Base-by-base conservation (phyloP, 2,113 vertebrate genomes). In the Odocoileus hemionus region DNA sequence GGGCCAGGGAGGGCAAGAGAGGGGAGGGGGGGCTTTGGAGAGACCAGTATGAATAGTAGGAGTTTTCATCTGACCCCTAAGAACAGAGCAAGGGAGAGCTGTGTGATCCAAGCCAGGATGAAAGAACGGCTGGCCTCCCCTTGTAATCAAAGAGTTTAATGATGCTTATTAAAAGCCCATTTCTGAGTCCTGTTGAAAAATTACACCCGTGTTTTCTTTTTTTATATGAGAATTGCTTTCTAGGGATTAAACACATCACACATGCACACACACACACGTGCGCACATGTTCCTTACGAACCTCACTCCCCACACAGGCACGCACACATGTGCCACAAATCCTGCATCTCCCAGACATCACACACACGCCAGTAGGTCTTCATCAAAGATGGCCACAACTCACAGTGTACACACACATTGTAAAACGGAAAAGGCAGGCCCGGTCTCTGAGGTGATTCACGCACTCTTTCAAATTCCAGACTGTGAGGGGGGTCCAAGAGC, bases 161-260 rank as follows among this genome's bases (percentile, higher is more conserved):
- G 96, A 98, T 87, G 96, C 97, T 99, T 98, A 97, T 98, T 99
- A 98, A 99, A 99, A 98, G 98, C 96, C 92, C 82, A 96, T 98
- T 98, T 98, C 84, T 97, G 94, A 97, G 64, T 96, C 96, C 97
- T 89, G 61, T 64, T 97, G 89, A 98, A 98, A 98, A 98, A 95
- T 97, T 97, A 98, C 9, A 87, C 61, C 86, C 11, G 2, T 93
- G 50, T 82, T 90, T 93, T 91, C 55, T 96, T 97, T 91, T 83
- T 26, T 47, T 15, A 74, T 70, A 36, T 89, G 95, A 83, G 61
- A 98, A 97, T 58, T 83, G 43, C 47, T 92, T 98, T 94, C 96
- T 76, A 95, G 78, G 61, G 70, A 90, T 95, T 93, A 52, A 96
- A n/a, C 28, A 76, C 23, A 55, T 19, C 26, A 60, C 16, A 61